Evolutionary conservation across 2,888 invertebrate species (phyloP), one percentile per base, ranked within the genome.

Genomic region (Ctenicera cuprea): DNA sequence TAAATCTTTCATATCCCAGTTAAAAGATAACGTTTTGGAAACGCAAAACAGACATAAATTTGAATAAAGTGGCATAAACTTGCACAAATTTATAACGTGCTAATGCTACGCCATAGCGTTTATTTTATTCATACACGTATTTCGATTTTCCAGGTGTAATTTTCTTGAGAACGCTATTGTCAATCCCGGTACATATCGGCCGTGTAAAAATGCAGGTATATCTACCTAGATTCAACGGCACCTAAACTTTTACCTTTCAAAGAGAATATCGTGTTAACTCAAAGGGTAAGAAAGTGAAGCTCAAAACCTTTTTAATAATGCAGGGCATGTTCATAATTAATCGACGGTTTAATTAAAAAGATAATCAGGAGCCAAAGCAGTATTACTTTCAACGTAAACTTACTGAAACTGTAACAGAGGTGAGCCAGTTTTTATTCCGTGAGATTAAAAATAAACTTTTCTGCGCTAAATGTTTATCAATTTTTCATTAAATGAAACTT

Each of bases 281-380:
- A 54, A 54, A 22, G 54, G 54, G 54, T 54, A 38, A 20, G 41
- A 37, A 61, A 61, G 61, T 43, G 61, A 38, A 61, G 38, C 61
- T 43, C 38, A 43, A 61, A 61, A 61, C 41, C 61, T 61, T 41
- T 61, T 61, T 61, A 61, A 61, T 61, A 61, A 61, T 61, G 61
- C 61, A 61, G 37, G 41, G 61, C 61, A 63, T 63, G 63, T 63
- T 16, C 63, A 63, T 63, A 63, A 63, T 48, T 63, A 63, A 63
- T 63, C 48, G 63, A 61, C 63, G 33, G 30, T 63, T 63, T 63
- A 63, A 45, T 63, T 63, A 63, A 43, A 63, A 63, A 63, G 63
- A 63, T 63, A 63, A 43, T 63, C 45, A 33, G 30, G 30, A 54
- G 54, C 54, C 54, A 12, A 41, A 20, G 37, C 33, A 14, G 18